Base-by-base conservation (phyloP, 2,113 vertebrate species). In the Okapia johnstoni region DNA sequence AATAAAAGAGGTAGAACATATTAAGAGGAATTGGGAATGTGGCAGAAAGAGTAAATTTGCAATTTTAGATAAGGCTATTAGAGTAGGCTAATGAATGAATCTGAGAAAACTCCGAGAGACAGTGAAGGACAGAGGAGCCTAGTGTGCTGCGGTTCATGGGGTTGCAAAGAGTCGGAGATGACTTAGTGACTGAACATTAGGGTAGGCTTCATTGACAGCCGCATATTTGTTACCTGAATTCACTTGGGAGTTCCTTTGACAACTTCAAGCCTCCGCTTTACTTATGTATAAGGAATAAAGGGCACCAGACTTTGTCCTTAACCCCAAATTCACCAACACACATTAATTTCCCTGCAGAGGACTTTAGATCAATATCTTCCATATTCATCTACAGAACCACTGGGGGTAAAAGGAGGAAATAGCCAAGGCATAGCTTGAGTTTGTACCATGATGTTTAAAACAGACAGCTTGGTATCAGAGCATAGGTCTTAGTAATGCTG, bases 281-380 rank as follows among this genome's bases (percentile, higher is more conserved):
- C 66, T 93, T 88, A 88, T 43, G 0, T 73, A 36, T 26, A 79
- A 92, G 36, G 26, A 46, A 88, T 61, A 85, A 13, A 66, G 36
- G 57, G 83, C n/a, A 95, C 7, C 6, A 84, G 61, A 36, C 50
- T 95, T 95, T 97, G 94, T 81, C 76, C 10, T 95, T 83, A 77
- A 77, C 33, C 77, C 80, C 5, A 21, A 96, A 96, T 95, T 96
- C 79, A 90, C 86, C 58, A 77, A 83, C 63, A 63, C 15, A 55
- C 25, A 88, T 85, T 90, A n/a, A 91, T 94, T 97, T 96, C 90
- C 70, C 77, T 88, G 92, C 12, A 95, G 60, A 93, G 90, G 60
- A 86, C 58, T 83, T 94, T 88, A 88, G 76, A 98, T 97, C 96
- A 88, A 89, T 96, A 46, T 79, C 88, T 97, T 98, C 87, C 90